These are phyloP conservation scores for Athalia circularis DNA, from an alignment of 2,888 invertebrate genomes.

Conservation along the genomic window DNA sequence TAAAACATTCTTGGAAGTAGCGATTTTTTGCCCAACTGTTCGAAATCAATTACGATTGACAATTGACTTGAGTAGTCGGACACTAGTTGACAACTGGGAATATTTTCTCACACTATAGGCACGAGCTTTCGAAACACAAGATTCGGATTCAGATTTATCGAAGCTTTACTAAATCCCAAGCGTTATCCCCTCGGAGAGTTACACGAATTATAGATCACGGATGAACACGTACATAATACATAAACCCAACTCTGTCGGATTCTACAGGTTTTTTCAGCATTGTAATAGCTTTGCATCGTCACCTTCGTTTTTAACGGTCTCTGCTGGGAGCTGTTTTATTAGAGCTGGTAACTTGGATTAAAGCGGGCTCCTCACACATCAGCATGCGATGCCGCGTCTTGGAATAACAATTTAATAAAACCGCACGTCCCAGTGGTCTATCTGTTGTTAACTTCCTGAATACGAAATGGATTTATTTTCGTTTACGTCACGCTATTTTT, in stretches of 20 bases:
- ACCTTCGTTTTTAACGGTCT: too few species aligned
- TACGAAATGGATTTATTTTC: slow-evolving; percentile 15
- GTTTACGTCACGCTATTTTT: background rate
- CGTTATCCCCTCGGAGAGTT: background rate
- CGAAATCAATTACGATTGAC: background rate
- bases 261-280: background rate
- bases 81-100: background rate
- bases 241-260: background rate
- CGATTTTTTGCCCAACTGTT: too few species aligned
- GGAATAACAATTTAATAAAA: slow-evolving; percentile 11
- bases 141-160: slow-evolving; percentile 7
- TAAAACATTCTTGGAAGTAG: too few species aligned
- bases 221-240: background rate
- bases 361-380: too few species aligned
- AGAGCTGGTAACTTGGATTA: too few species aligned
- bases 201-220: slow-evolving; percentile 28
- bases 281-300: too few species aligned
- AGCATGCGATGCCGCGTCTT: background rate
- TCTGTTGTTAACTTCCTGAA: slow-evolving; percentile 22
- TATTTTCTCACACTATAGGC: slow-evolving; percentile 5
- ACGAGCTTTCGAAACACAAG: slow-evolving; percentile 10
- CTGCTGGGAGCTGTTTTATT: too few species aligned
- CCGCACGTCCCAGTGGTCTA: background rate
- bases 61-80: background rate
- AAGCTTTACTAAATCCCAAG: slow-evolving; percentile 8